Evolutionary conservation across 2,113 vertebrate genomes (phyloP).

Genomic region (Trematomus loennbergii): DNA sequence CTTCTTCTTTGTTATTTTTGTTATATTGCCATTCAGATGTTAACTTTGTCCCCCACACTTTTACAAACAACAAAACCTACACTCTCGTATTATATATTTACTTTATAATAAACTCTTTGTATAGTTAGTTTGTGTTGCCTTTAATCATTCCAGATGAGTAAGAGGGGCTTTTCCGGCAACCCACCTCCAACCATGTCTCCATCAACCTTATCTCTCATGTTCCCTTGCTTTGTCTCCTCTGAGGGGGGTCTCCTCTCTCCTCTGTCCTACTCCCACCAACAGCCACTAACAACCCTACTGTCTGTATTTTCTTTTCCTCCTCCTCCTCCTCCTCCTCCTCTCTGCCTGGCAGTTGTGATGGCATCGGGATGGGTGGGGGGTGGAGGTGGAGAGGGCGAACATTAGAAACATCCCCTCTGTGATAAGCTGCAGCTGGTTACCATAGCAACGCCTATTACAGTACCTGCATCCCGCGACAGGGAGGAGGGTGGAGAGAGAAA

Average conservation of each 20-base stretch:
- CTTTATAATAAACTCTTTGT: too few relatives aligned
- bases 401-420: constrained; percentile 62
- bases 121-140: too few relatives aligned
- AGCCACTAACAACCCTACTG: background rate
- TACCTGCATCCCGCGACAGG: constrained; percentile 43
- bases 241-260: background rate
- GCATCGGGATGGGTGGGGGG: constrained; percentile 10
- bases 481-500: background rate
- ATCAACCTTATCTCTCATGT: too few relatives aligned
- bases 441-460: constrained; percentile 59
- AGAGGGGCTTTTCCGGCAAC: too few relatives aligned
- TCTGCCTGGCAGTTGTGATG: constrained; percentile 37
- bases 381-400: background rate
- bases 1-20: background rate
- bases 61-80: background rate
- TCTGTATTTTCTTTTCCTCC: background rate
- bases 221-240: background rate
- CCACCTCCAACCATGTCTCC: too few relatives aligned
- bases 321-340: constrained; percentile 10
- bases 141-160: background rate
- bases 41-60: background rate
- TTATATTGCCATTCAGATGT: background rate
- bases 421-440: constrained; percentile 63
- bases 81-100: background rate
- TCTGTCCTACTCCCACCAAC: background rate